Conservation (phyloP, 2,888 invertebrate species). For the Rotaria socialis region DNA sequence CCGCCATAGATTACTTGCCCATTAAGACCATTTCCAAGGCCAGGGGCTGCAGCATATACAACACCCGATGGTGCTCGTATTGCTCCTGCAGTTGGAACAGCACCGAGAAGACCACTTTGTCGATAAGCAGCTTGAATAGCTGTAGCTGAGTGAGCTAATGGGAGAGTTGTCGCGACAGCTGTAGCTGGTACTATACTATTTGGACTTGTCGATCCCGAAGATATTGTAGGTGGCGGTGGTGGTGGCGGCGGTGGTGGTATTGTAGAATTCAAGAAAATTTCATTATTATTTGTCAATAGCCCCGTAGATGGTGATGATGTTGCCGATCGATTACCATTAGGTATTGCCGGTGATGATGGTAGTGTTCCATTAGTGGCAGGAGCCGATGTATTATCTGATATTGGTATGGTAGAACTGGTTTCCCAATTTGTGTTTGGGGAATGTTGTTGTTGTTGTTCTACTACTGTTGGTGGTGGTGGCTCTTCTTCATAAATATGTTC, state of each 20-base stretch:
- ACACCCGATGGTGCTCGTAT: neutral
- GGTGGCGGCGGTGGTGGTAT: neutral
- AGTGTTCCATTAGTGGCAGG: neutral
- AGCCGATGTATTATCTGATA: neutral
- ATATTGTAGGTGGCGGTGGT: neutral
- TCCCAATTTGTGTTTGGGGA: neutral
- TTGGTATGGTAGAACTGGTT: neutral
- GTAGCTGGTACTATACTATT: neutral
- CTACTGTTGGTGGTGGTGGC: neutral
- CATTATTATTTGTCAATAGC: neutral
- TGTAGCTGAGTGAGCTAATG: slow-evolving; percentile 31
- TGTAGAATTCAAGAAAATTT: neutral
- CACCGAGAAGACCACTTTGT: slow-evolving; percentile 24
- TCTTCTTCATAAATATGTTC: slow-evolving; percentile 28
- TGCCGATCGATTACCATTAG: neutral
- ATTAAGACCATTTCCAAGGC: neutral
- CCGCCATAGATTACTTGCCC: neutral
- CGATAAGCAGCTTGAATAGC: slow-evolving; percentile 37
- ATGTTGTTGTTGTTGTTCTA: no score
- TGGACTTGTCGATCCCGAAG: slow-evolving; percentile 22
- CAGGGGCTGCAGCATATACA: neutral
- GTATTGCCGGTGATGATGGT: neutral
- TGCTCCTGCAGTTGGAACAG: neutral
- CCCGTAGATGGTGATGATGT: neutral
- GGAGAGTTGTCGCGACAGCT: slow-evolving; percentile 2